Percentiles rank a stretch among this genome's conserved stretches.
phyloP scores from a whole-genome alignment of 1,140 invertebrate species.

The Camponotus vicinus region DNA sequence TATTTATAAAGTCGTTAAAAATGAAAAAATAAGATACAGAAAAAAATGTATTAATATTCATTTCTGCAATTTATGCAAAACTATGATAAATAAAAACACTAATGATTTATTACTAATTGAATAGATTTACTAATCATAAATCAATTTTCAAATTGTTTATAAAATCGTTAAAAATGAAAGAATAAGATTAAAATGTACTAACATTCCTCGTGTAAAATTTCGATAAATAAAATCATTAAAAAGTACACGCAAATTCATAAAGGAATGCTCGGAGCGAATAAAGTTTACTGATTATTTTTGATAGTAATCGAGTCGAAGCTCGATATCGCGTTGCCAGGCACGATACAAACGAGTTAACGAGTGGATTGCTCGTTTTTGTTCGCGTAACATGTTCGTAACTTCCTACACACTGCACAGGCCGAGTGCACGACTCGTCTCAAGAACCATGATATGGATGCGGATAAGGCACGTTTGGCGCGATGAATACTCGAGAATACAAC shows the following conservation, averaged over 20 bases:
- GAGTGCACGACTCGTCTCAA: constrained; percentile 33
- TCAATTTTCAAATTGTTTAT: not conserved
- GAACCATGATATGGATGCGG: constrained; percentile 28
- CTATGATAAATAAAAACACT: too few relatives aligned
- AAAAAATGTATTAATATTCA: not conserved
- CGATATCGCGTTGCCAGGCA: constrained; percentile 22
- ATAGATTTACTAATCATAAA: not conserved
- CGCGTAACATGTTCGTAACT: constrained; percentile 42
- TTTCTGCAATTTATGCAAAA: too few relatives aligned
- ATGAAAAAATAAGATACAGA: not conserved
- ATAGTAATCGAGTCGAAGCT: constrained; percentile 10
- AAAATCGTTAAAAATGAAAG: not conserved
- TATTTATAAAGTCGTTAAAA: not conserved
- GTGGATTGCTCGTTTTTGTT: constrained; percentile 38
- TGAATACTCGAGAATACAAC: constrained; percentile 43
- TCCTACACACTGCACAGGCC: constrained; percentile 21
- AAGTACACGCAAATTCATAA: too few relatives aligned
- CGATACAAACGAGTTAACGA: constrained; percentile 38
- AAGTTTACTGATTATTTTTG: not conserved
- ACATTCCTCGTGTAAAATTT: too few relatives aligned
- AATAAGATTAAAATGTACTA: not conserved
- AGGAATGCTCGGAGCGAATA: constrained; percentile 2
- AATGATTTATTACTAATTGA: too few relatives aligned
- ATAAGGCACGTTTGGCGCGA: constrained; percentile 55
- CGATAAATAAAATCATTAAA: too few relatives aligned